A percentile compares a stretch with the other conserved stretches of the same genome.
These are phyloP conservation scores for Apodemus speciosus DNA, from an alignment of 2,113 vertebrate genomes.

Conservation along the genomic window DNA sequence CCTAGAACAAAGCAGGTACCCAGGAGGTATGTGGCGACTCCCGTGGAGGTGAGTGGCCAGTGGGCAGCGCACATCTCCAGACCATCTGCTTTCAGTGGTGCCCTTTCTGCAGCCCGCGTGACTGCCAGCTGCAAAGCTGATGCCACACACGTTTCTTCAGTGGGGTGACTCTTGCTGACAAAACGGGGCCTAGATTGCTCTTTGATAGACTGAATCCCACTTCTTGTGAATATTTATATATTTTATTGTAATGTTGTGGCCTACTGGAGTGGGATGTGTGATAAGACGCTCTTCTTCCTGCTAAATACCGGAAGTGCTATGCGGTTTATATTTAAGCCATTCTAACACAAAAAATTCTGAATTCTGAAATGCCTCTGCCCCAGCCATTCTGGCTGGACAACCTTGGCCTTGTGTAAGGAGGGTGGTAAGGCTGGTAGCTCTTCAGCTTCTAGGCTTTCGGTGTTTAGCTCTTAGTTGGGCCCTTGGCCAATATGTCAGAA, in stretches of 20 bases:
- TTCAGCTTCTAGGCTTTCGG: conserved; percentile 35
- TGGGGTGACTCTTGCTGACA: background rate
- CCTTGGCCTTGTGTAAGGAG: background rate
- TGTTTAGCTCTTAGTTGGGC: background rate
- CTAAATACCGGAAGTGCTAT: background rate
- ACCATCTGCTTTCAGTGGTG: background rate
- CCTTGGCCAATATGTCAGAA: background rate
- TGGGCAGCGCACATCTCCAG: background rate
- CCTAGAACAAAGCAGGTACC: background rate
- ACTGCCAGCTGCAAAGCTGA: background rate
- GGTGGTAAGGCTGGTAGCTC: background rate
- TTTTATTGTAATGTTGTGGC: background rate
- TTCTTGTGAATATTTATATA: conserved; percentile 52
- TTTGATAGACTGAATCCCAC: background rate
- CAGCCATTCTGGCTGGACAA: background rate
- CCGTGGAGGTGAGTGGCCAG: background rate
- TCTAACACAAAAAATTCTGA: conserved; percentile 4
- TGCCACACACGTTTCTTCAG: background rate
- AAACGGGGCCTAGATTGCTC: background rate
- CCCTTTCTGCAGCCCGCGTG: background rate
- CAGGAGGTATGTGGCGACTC: background rate
- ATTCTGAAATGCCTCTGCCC: conserved; percentile 9
- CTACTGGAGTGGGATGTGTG: background rate
- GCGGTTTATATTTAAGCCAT: background rate
- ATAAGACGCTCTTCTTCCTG: no score